Conservation (phyloP, 2,797 vertebrate genomes). For the Helarctos malayanus region DNA sequence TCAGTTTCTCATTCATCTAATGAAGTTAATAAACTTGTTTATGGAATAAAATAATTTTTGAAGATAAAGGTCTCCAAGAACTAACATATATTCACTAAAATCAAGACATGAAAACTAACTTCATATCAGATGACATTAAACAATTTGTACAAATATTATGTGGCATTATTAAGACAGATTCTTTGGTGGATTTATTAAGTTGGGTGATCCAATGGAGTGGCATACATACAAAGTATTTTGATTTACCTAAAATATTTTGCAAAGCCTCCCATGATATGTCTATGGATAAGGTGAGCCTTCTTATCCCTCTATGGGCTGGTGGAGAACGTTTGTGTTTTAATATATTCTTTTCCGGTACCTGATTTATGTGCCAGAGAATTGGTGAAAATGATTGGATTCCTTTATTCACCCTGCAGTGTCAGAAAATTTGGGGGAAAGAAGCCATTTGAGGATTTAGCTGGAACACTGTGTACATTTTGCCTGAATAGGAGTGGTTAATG, state of each 20-base stretch:
- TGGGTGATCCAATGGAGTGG: background rate
- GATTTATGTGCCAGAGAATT: background rate
- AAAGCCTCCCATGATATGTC: background rate
- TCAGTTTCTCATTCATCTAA: background rate
- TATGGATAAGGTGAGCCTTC: background rate
- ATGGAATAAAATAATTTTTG: background rate
- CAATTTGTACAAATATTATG: background rate
- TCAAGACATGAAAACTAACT: background rate
- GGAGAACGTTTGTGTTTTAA: background rate
- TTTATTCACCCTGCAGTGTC: background rate
- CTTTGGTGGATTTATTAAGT: background rate
- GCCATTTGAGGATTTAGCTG: background rate
- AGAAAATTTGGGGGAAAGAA: background rate
- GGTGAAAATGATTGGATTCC: background rate
- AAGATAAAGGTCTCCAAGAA: background rate
- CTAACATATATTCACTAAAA: background rate
- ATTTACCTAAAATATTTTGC: background rate
- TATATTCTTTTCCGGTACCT: background rate
- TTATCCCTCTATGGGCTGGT: background rate
- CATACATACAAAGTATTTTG: background rate
- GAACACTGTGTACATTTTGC: background rate
- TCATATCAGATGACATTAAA: background rate
- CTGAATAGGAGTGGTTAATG: background rate
- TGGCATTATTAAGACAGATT: conserved; percentile 27
- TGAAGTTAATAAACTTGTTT: background rate